Percentiles rank a stretch among this genome's conserved stretches.
Conservation (phyloP, 2,888 invertebrate genomes). For the Dilophus febrilis region DNA sequence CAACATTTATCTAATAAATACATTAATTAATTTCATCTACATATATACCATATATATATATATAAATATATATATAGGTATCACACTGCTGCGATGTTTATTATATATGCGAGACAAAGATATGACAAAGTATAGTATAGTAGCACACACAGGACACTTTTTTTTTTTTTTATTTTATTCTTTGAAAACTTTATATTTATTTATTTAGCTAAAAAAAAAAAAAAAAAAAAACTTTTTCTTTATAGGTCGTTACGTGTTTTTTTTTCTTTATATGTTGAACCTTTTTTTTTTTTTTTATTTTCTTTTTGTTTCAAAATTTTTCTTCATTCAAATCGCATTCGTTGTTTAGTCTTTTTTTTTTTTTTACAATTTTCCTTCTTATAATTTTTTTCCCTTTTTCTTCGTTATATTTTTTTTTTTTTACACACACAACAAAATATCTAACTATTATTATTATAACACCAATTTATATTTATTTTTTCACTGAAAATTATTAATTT, state of each 20-base stretch:
- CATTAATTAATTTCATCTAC: slow-evolving; percentile 17
- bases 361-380: too few relatives aligned
- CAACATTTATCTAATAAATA: slow-evolving; percentile 28
- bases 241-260: background rate
- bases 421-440: too few relatives aligned
- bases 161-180: background rate
- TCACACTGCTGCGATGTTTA: too few relatives aligned
- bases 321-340: background rate
- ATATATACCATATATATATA: background rate
- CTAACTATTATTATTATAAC: too few relatives aligned
- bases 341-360: too few relatives aligned
- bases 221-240: background rate
- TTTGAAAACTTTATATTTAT: background rate
- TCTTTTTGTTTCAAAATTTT: background rate
- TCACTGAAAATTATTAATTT: too few relatives aligned
- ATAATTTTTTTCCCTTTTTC: too few relatives aligned
- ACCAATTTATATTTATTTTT: too few relatives aligned
- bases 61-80: too few relatives aligned
- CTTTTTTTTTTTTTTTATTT: background rate
- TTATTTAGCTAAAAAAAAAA: background rate
- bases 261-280: background rate
- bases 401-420: too few relatives aligned
- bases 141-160: background rate
- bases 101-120: too few relatives aligned
- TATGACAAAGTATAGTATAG: too few relatives aligned